Evolutionary conservation across 2,113 vertebrate species (phyloP), one percentile per base, ranked within the genome.

Genomic region (Podiceps cristatus): DNA sequence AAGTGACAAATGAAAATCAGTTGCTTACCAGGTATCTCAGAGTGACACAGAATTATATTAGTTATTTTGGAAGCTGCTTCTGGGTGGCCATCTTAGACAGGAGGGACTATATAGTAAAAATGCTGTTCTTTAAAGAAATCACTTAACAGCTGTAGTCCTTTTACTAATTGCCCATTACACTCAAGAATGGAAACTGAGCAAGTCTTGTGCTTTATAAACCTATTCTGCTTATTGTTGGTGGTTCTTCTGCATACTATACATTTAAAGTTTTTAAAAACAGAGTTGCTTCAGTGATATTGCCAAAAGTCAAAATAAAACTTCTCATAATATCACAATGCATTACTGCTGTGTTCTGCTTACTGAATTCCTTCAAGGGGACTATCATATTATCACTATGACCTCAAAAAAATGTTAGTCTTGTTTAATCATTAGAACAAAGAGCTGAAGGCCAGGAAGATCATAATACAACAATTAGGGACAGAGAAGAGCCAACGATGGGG

Each of bases 381-480:
- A 94, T 94, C 74, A 25, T 95, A 77, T 95, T 95, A 91, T 93
- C 52, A 71, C 50, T 77, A 13, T 77, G 82, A 95, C 88, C 82
- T 95, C 59, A 80, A 86, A 95, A 96, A 86, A 90, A 92, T 81
- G 66, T 83, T 90, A 79, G 71, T 88, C 78, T 83, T 95, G 50
- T 95, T 97, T 91, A 84, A 90, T 92, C 47, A 1, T 95, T 92
- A 93, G 72, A 93, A 90, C 33, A 88, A 96, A 92, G 55, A 83
- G 59, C 72, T 56, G 63, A 60, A 92, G 42, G 76, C 92, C 92
- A 95, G 72, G 83, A 91, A 77, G 82, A 74, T 95, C 31, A 20
- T 90, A 93, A 73, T 69, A 77, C 44, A 91, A 18, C 42, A 88
- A 1, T 67, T 71, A 90, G 16, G 37, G 28, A 52, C 68, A 80